Evolutionary conservation across 2,113 vertebrate genomes (phyloP).

Genomic region (Rafetus swinhoei): DNA sequence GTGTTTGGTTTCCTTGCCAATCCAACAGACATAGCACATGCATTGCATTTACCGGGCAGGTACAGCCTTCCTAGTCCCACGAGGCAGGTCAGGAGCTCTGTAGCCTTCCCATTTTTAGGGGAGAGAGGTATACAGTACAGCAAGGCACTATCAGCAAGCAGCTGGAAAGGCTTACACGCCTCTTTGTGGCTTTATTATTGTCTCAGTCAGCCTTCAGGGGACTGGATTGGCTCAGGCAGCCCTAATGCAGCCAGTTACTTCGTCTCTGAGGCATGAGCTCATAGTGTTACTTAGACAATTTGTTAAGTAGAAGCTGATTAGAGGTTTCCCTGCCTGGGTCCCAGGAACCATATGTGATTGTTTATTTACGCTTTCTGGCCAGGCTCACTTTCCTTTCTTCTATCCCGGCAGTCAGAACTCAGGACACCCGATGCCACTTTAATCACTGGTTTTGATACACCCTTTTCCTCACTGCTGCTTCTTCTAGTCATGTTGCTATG

Average conservation of each 20-base stretch:
- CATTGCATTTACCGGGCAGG: neutral
- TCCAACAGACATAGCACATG: neutral
- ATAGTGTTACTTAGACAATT: neutral
- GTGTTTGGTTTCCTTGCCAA: neutral
- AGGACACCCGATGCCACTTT: neutral
- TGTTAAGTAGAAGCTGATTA: neutral
- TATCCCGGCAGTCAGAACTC: rapidly evolving
- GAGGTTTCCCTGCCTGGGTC: conserved; percentile 10
- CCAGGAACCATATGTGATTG: neutral
- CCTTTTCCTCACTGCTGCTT: neutral
- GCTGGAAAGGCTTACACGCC: neutral
- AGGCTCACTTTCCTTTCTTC: neutral
- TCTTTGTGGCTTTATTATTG: neutral
- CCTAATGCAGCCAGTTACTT: neutral
- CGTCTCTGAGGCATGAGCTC: conserved; percentile 4
- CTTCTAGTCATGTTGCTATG: too few species aligned
- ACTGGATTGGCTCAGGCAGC: neutral
- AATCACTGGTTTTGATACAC: rapidly evolving
- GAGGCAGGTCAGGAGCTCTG: neutral
- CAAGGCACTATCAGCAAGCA: rapidly evolving
- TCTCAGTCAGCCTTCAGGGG: neutral
- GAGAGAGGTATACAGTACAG: neutral
- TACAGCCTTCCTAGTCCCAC: neutral
- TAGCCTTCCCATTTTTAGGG: neutral
- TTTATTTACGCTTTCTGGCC: neutral